These are phyloP conservation scores for Micropoecilia bifurca DNA, from an alignment of 2,797 vertebrate species.

Conservation along the genomic window DNA sequence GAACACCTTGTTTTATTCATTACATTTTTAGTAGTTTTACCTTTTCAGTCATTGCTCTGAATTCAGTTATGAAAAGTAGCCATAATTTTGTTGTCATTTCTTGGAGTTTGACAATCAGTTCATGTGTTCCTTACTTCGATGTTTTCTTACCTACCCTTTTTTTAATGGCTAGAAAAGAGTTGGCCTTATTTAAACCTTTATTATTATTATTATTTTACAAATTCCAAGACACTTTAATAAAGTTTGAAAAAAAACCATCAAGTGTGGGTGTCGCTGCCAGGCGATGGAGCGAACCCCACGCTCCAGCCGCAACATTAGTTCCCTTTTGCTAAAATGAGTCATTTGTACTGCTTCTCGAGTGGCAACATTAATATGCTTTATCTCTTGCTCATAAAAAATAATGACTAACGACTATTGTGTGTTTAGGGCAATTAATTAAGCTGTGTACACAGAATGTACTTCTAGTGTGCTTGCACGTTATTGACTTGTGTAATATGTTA, in stretches of 20 bases:
- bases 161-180: background rate
- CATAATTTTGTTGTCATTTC: background rate
- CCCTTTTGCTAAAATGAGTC: background rate
- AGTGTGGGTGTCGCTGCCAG: background rate
- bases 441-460: background rate
- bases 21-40: background rate
- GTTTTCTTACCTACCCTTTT: background rate
- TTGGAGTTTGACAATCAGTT: background rate
- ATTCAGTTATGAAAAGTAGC: background rate
- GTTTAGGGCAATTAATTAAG: background rate
- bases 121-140: background rate
- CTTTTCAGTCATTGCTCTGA: background rate
- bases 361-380: background rate
- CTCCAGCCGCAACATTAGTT: background rate
- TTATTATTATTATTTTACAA: background rate
- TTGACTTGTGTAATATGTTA: background rate
- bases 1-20: background rate
- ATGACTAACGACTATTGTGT: background rate
- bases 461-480: background rate
- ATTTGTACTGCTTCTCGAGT: background rate
- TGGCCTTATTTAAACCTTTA: background rate
- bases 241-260: background rate
- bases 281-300: background rate
- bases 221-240: background rate
- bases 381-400: background rate